Conservation (phyloP, 1,140 invertebrate species). For the Hermetia illucens region DNA sequence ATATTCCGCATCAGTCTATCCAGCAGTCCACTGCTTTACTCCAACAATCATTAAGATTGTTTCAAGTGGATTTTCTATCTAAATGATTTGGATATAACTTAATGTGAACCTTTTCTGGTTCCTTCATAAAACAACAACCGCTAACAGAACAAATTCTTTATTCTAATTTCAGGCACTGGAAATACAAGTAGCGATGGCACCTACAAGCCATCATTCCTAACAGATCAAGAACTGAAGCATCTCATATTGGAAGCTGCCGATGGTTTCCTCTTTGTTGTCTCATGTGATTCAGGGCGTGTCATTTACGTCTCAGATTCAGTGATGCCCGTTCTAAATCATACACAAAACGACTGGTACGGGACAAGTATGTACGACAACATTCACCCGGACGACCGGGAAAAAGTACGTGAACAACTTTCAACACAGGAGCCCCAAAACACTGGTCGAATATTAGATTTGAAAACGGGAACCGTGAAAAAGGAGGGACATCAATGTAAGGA, state of each 20-base stretch:
- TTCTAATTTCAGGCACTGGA: slow-evolving; percentile 60
- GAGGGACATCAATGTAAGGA: slow-evolving; percentile 89
- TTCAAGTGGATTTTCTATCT: too few relatives aligned
- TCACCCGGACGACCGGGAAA: slow-evolving; percentile 96
- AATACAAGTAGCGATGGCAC: slow-evolving; percentile 87
- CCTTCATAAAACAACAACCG: too few relatives aligned
- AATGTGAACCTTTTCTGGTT: too few relatives aligned
- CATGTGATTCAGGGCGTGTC: slow-evolving; percentile 91
- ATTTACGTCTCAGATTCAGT: slow-evolving; percentile 99
- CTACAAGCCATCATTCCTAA: slow-evolving; percentile 97
- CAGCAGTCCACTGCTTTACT: too few relatives aligned
- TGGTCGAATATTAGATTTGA: slow-evolving; percentile 90
- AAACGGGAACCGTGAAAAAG: slow-evolving; percentile 97
- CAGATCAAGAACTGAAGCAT: slow-evolving; percentile 98
- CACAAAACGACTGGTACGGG: slow-evolving; percentile 93
- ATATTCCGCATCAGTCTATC: too few relatives aligned
- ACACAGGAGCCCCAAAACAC: slow-evolving; percentile 94
- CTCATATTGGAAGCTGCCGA: slow-evolving; percentile 97
- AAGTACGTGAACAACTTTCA: slow-evolving; percentile 93
- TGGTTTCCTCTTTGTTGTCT: slow-evolving; percentile 97
- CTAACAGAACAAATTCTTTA: slow-evolving; percentile 5
- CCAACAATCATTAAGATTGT: too few relatives aligned
- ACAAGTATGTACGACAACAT: slow-evolving; percentile 90
- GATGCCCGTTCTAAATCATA: slow-evolving; percentile 91
- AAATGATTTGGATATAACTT: too few relatives aligned